Evolutionary conservation across 2,113 vertebrate species (phyloP), one percentile per base, ranked within the genome.

Genomic region (Tursiops truncatus): DNA sequence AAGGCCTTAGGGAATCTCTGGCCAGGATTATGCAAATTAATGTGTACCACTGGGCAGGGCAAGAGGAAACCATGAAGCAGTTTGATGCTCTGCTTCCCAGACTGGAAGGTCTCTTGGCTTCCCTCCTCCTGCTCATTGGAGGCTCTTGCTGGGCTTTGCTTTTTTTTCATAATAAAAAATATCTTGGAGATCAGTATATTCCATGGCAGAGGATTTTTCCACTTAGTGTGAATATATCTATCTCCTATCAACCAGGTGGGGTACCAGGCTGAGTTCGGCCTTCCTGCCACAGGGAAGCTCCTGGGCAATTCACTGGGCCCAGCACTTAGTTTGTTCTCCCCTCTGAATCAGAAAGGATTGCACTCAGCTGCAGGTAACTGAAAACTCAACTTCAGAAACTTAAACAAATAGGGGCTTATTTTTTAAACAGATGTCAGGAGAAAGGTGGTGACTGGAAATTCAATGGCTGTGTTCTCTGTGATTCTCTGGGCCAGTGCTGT

Each of bases 1-100:
- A 95, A 90, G 67, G 68, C 96, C 50, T 67, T 56, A 5, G 92
- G 94, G 96, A 96, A 65, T 50, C 91, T 94, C 95, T 95, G 81
- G 89, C 89, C 84, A 44, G 53, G 91, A 96, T 95, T 97, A 79
- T 89, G 86, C 86, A 97, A 95, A 96, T 96, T 96, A 89, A 86
- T 68, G 65, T 63, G 56, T 91, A 44, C 63, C 38, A 3, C 17
- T 56, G 33, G 81, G 85, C 41, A 89, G 76, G 91, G 85, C 76
- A 4, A 80, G 38, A 93, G 70, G 77, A 91, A 86, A n/a, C 33
- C 73, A 33, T 8, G 44, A 67, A 93, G 56, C 38, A 4, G 13
- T n/a, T 87, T 87, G 71, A 28, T 4, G 4, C 44, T 80, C 28
- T 86, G 77, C 80, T 89, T 33, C 70, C 89, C 26, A 41, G 53